Evolutionary conservation across 1,140 invertebrate genomes (phyloP), one percentile per base, ranked within the genome.

Genomic region (Teleogryllus occipitalis): DNA sequence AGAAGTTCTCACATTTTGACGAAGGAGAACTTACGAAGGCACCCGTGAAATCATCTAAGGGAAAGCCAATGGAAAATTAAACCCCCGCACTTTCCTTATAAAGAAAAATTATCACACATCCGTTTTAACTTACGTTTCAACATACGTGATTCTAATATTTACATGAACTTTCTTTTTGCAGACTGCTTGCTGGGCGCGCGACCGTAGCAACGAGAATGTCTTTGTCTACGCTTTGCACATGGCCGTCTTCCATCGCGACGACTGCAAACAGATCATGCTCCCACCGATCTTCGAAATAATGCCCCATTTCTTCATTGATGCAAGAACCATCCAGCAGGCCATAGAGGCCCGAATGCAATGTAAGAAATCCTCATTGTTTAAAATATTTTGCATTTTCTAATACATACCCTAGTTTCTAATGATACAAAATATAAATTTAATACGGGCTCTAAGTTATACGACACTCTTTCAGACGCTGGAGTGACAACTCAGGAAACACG

Each of bases 281-380:
- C 92, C 92, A 5, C 88, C 90, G 48, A 87, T 91, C 8, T 92
- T 92, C 81, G 92, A 93, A 85, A 87, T 92, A n/a, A 88, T 89
- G 78, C 92, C 92, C 39, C 88, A 90, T 84, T 88, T 87, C 83
- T 90, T 90, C 87, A 89, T 92, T 81, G 88, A 90, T 82, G 85
- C 84, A 7, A 87, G 89, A 81, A 88, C 90, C 4, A 88, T 93
- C 3, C 86, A 90, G 48, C 85, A 90, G 65, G 89, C 90, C n/a
- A 89, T 91, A 80, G 82, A 88, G 72, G 84, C 89, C 74, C 90
- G 91, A 82, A 90, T 91, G 54, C 18, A 73, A 79, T 54, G 78
- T 65, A 10, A 78, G 47, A 46, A 3, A 47, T 15, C 21, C 46
- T 46, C n/a, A 14, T 15, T 1, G 14, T 72, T n/a, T 72, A 15